phyloP scores from a whole-genome alignment of 1,140 invertebrate species.

The Heterodera carotae region DNA sequence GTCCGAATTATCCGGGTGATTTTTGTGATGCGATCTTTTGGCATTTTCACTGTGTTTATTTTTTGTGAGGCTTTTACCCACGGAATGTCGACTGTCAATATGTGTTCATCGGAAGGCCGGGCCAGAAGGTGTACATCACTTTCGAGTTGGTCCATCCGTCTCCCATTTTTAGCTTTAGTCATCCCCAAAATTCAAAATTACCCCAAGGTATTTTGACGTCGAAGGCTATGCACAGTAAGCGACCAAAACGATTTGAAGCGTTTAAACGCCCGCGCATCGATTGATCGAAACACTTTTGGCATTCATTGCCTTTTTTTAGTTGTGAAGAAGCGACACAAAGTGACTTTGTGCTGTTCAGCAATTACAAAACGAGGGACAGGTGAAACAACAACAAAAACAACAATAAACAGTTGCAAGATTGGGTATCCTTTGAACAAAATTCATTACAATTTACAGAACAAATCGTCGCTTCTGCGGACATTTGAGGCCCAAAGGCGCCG shows the following conservation, averaged over 20 bases:
- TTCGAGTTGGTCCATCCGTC: constrained; percentile 74
- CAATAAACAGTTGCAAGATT: not conserved
- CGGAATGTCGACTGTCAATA: constrained; percentile 90
- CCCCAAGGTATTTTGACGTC: constrained; percentile 81
- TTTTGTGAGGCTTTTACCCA: constrained; percentile 75
- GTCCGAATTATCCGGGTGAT: constrained; percentile 82
- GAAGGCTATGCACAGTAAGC: constrained; percentile 82
- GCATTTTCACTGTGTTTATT: not conserved
- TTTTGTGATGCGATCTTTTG: not conserved
- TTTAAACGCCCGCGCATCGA: too few relatives aligned
- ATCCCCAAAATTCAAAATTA: too few relatives aligned
- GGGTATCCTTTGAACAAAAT: not conserved
- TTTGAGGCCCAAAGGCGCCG: constrained; percentile 64
- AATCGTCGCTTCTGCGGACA: constrained; percentile 83
- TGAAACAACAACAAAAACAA: not conserved
- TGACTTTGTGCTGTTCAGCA: constrained; percentile 91
- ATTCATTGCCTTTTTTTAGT: constrained; percentile 68
- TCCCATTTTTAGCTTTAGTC: too few relatives aligned
- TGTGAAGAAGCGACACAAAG: constrained; percentile 83
- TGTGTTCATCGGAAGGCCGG: constrained; percentile 81
- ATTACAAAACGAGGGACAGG: constrained; percentile 80
- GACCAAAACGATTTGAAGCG: constrained; percentile 7
- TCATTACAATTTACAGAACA: constrained; percentile 69
- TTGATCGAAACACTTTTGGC: too few relatives aligned
- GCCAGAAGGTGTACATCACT: constrained; percentile 80